Base-by-base conservation (phyloP, 2,797 vertebrate genomes). In the Sebastes cheni region DNA sequence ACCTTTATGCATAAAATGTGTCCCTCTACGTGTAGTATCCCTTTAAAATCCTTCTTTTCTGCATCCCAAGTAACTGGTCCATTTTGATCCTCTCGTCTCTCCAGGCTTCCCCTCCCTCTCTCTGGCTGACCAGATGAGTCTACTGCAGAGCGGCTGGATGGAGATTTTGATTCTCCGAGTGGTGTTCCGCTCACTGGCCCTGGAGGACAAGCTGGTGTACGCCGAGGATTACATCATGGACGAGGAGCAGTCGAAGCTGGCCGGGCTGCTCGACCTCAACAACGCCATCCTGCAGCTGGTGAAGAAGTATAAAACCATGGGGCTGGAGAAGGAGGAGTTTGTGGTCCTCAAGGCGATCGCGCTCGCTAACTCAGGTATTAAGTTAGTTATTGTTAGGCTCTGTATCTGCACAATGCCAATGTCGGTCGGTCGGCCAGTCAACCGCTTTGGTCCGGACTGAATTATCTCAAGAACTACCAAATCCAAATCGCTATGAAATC, bases 201-300 rank as follows among this genome's bases (percentile, higher is more conserved):
- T 97, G 78, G 98, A 99, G 89, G 98, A 99, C 88, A 97, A 96
- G 94, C 96, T 99, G 39, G 98, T 99, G 83, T 99, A 99, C 70
- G 98, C 98, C 6, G 98, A 99, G 90, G 98, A 99, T 96, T 99
- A 99, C 89, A 93, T 99, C 86, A 99, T 99, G 98, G 98, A 99
- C 65, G 97, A 97, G 94, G 97, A 98, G 91, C 98, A 98, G 88
- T 99, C 98, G 12, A 98, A 97, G 92, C 79, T 97, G 92, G 98
- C 98, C 10, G 98, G 98, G 70, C 96, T 99, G 85, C 97, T 98
- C 58, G 98, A 99, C 92, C 97, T 99, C 82, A 99, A 99, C 92
- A 97, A 97, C 70, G 97, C 98, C 90, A 98, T 99, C 94, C 96
- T 99, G 93, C 98, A 99, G 94, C 96, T 99, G 93, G 98, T 98